Percentiles rank a stretch among this genome's conserved stretches.
phyloP scores from a whole-genome alignment of 1,140 invertebrate species.

The Semibalanus balanoides region DNA sequence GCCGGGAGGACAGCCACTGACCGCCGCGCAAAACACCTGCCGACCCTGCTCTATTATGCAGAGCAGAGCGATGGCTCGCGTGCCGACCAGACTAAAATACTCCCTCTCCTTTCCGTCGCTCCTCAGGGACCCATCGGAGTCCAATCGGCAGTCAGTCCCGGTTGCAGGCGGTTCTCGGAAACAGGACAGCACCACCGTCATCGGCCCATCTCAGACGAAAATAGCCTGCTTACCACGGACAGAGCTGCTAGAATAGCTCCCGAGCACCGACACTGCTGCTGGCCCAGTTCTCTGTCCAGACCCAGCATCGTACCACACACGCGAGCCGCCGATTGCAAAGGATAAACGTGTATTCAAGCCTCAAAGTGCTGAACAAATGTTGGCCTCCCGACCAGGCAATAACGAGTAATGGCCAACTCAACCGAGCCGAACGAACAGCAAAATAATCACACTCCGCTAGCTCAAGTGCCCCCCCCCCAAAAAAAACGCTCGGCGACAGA shows the following conservation, averaged over 20 bases:
- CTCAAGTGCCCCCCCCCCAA: background rate
- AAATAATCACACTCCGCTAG: background rate
- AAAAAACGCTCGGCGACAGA: background rate
- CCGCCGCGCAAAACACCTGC: background rate
- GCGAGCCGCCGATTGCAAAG: background rate
- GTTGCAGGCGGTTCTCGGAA: too few species aligned
- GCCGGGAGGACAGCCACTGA: too few species aligned
- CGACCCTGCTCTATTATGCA: background rate
- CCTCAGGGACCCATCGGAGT: too few species aligned
- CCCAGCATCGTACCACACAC: too few species aligned
- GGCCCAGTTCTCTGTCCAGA: too few species aligned
- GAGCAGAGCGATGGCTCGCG: background rate
- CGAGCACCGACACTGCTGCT: too few species aligned
- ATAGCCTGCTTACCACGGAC: too few species aligned
- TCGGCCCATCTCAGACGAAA: too few species aligned
- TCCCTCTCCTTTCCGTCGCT: too few species aligned
- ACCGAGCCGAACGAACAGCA: background rate
- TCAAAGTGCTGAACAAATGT: background rate
- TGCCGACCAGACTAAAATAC: background rate
- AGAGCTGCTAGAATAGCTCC: too few species aligned
- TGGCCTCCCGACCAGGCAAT: background rate
- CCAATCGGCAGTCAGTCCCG: too few species aligned
- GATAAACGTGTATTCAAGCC: background rate
- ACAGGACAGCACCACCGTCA: too few species aligned
- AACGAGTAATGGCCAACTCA: background rate